Percentiles rank a stretch among this genome's conserved stretches.
Evolutionary conservation across 2,797 vertebrate genomes (phyloP).

Genomic region (Ciconia nigra): DNA sequence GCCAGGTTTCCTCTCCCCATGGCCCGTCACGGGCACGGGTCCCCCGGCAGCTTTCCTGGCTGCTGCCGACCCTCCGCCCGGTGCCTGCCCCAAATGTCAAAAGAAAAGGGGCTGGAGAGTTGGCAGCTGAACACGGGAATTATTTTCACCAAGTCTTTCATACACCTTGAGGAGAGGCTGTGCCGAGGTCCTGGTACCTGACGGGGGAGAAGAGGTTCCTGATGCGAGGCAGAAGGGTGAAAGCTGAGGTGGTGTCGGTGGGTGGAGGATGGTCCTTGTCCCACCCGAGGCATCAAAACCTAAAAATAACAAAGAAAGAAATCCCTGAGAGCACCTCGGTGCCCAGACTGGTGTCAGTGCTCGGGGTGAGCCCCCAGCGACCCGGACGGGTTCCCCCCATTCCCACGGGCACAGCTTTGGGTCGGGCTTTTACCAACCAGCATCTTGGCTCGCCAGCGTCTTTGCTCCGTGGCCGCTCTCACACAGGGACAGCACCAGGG

Average conservation of each 20-base stretch:
- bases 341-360: not conserved
- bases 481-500: not conserved
- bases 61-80: not conserved
- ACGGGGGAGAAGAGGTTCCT: rapidly evolving
- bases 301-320: not conserved
- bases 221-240: rapidly evolving
- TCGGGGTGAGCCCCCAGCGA: not conserved
- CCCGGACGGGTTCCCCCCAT: not conserved
- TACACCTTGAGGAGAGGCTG: not conserved
- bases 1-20: not conserved
- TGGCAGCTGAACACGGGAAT: not conserved
- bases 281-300: not conserved
- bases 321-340: not conserved
- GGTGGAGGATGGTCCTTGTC: not conserved
- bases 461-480: rapidly evolving
- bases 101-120: not conserved
- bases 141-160: not conserved
- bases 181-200: rapidly evolving
- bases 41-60: not conserved
- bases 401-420: not conserved
- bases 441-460: not conserved
- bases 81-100: not conserved
- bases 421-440: not conserved
- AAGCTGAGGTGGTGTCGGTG: not conserved
- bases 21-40: rapidly evolving